Evolutionary conservation across 1,140 invertebrate species (phyloP).

Genomic region (Plodia interpunctella): DNA sequence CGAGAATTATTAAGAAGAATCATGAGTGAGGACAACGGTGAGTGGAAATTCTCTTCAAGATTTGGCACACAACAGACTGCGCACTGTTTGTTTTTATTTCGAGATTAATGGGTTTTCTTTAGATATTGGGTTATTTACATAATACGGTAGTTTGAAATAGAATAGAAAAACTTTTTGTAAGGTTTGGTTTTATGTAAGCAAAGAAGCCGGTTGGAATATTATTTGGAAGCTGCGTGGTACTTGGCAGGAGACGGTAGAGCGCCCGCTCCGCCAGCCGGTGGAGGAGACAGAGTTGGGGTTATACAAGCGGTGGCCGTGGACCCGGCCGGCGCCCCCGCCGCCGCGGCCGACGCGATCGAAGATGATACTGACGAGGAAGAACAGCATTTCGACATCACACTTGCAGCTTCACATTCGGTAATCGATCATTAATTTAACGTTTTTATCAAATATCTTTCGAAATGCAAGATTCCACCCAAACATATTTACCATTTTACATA

Average conservation of each 20-base stretch:
- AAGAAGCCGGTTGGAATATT: too few relatives aligned
- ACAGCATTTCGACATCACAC: constrained; percentile 69
- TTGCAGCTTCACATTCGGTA: constrained; percentile 77
- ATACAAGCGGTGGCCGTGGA: not conserved
- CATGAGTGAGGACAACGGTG: constrained; percentile 48
- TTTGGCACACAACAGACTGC: constrained; percentile 8
- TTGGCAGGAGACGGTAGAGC: not conserved
- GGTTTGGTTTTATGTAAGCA: too few relatives aligned
- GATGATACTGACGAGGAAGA: constrained; percentile 36
- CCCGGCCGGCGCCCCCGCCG: not conserved
- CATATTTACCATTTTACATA: too few relatives aligned
- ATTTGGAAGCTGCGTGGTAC: not conserved
- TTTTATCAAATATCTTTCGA: too few relatives aligned
- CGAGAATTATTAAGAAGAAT: constrained; percentile 29
- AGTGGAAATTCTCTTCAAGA: constrained; percentile 13
- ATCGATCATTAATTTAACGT: constrained; percentile 28
- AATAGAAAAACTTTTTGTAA: too few relatives aligned
- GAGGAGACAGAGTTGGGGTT: not conserved
- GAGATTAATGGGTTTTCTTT: constrained; percentile 8
- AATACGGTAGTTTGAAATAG: too few relatives aligned
- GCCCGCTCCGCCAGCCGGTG: not conserved
- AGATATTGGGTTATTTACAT: too few relatives aligned
- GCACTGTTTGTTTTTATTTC: constrained; percentile 13
- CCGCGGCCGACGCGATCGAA: not conserved
- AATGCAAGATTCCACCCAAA: too few relatives aligned